Percentiles rank a stretch among this genome's conserved stretches.
phyloP scores from a whole-genome alignment of 2,888 invertebrate genomes.

The Fissipunctia ypsillon region DNA sequence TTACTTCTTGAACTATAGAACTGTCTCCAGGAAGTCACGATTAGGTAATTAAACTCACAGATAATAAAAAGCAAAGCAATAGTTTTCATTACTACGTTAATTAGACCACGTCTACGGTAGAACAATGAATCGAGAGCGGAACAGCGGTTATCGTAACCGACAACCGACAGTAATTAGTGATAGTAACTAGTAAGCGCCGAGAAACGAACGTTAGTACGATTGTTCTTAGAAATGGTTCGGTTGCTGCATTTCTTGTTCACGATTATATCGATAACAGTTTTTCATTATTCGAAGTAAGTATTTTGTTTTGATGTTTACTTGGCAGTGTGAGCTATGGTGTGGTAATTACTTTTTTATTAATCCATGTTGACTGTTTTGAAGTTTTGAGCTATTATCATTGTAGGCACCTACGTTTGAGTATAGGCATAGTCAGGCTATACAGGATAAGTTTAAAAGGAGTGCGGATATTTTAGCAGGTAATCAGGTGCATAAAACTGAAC shows the following conservation, averaged over 20 bases:
- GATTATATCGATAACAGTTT: constrained; percentile 41
- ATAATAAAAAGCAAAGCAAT: constrained; percentile 51
- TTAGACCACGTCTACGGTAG: constrained; percentile 64
- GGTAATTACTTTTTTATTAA: neutral
- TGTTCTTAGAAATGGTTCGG: constrained; percentile 46
- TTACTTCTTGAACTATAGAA: constrained; percentile 7
- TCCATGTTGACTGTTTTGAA: neutral
- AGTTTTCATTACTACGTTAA: constrained; percentile 61
- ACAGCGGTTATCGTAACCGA: constrained; percentile 55
- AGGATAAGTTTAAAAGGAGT: too few species aligned
- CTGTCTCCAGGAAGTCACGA: constrained; percentile 49
- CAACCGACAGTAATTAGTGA: constrained; percentile 10
- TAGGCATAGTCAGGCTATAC: too few species aligned
- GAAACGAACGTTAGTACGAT: constrained; percentile 38
- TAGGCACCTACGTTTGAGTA: neutral
- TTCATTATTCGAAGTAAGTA: constrained; percentile 23
- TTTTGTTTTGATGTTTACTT: constrained; percentile 33
- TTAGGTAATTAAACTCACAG: constrained; percentile 37
- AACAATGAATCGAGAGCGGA: constrained; percentile 65
- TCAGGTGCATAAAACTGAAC: too few species aligned
- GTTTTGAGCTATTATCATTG: neutral
- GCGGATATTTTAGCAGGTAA: too few species aligned
- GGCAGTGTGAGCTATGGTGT: neutral
- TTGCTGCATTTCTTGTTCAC: constrained; percentile 35
- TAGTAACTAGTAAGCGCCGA: constrained; percentile 8